A percentile compares a stretch with the other conserved stretches of the same genome.
Conservation (phyloP, 2,113 vertebrate species). For the Tyrannus savana region DNA sequence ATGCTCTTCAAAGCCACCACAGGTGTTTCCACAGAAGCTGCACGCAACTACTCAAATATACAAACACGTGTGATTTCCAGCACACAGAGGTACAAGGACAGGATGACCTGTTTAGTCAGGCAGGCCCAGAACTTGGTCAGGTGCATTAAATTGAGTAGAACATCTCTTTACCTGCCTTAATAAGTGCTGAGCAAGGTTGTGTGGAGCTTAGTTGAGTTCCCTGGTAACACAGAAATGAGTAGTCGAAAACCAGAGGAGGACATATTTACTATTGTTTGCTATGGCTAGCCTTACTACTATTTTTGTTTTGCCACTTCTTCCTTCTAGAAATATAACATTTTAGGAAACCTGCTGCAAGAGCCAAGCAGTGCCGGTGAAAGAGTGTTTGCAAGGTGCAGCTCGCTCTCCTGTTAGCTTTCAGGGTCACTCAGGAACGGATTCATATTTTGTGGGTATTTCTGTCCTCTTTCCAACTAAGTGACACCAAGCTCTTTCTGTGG, state of each 20-base stretch:
- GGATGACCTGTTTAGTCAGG: too few relatives aligned
- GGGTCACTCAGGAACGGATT: background rate
- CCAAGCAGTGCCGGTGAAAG: background rate
- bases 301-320: background rate
- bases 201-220: background rate
- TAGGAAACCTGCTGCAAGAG: background rate
- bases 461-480: background rate
- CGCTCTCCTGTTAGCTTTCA: background rate
- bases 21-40: background rate
- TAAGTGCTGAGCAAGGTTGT: background rate
- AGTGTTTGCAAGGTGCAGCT: background rate
- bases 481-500: background rate
- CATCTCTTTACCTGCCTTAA: background rate
- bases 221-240: rapidly evolving
- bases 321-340: background rate
- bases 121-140: background rate
- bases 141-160: background rate
- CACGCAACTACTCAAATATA: background rate
- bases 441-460: background rate
- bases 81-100: rapidly evolving
- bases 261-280: background rate
- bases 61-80: background rate
- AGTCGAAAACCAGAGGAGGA: background rate
- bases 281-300: background rate
- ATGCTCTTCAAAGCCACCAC: background rate